Conservation (phyloP, 1,140 invertebrate genomes). For the Calephelis virginiensis region DNA sequence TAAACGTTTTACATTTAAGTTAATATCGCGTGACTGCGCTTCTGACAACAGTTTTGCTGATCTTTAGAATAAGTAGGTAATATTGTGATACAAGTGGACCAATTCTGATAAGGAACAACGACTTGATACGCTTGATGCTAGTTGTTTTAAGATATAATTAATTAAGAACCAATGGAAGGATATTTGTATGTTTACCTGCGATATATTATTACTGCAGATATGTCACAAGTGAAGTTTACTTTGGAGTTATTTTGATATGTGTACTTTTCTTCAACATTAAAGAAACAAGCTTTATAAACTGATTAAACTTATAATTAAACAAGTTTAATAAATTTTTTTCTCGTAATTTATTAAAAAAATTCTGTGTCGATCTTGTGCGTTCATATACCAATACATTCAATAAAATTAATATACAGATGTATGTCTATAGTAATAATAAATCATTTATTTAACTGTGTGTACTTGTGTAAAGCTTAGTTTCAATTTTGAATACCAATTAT, state of each 20-base stretch:
- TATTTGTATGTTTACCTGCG: too few species aligned
- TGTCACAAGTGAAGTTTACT: background rate
- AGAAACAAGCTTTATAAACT: too few species aligned
- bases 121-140: conserved; percentile 25
- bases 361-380: too few species aligned
- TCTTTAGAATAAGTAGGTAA: conserved; percentile 25
- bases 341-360: too few species aligned
- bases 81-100: conserved; percentile 29
- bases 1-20: background rate
- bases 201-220: too few species aligned
- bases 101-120: conserved; percentile 25
- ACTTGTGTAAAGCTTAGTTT: conserved; percentile 28
- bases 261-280: too few species aligned
- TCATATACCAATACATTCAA: too few species aligned
- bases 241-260: background rate
- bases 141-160: conserved; percentile 11
- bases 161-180: background rate
- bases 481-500: conserved; percentile 35
- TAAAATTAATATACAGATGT: too few species aligned
- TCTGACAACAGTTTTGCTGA: background rate
- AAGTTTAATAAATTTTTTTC: too few species aligned
- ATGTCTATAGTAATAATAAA: too few species aligned
- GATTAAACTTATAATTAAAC: too few species aligned
- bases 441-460: conserved; percentile 15
- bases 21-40: background rate